Evolutionary conservation across 2,113 vertebrate genomes (phyloP).

Genomic region (Nothobranchius kuhntae): DNA sequence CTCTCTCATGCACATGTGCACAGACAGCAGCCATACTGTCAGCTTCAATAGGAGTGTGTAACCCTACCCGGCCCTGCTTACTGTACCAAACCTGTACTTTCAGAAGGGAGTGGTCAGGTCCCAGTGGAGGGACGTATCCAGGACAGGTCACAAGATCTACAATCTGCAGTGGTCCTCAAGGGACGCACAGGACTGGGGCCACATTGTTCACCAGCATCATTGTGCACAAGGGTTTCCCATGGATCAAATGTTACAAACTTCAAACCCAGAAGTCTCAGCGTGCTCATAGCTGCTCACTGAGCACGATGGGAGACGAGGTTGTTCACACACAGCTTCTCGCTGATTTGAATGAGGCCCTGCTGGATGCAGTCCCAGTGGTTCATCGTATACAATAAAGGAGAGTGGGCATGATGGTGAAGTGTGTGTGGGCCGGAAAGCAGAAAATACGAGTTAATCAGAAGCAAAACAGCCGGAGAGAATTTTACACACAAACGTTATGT

Average conservation of each 20-base stretch:
- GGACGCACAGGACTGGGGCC: slow-evolving; percentile 67
- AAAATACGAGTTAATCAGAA: slow-evolving; percentile 3
- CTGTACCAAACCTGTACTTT: slow-evolving; percentile 35
- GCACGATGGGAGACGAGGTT: slow-evolving; percentile 58
- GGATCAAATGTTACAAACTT: slow-evolving; percentile 73
- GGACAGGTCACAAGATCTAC: slow-evolving; percentile 73
- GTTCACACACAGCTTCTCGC: slow-evolving; percentile 57
- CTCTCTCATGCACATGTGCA: not conserved
- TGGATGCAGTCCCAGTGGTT: slow-evolving; percentile 36
- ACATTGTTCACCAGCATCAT: slow-evolving; percentile 68
- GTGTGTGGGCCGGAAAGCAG: not conserved
- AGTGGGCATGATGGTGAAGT: not conserved
- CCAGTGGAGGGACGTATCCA: slow-evolving; percentile 68
- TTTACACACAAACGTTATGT: slow-evolving; percentile 14
- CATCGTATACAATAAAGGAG: slow-evolving; percentile 6
- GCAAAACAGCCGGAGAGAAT: slow-evolving; percentile 13
- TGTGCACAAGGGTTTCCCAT: slow-evolving; percentile 76
- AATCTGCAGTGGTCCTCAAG: slow-evolving; percentile 66
- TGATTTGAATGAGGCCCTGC: slow-evolving; percentile 53
- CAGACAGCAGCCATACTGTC: not conserved
- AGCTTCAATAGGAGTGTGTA: slow-evolving; percentile 37
- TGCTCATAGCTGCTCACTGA: slow-evolving; percentile 61
- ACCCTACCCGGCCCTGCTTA: slow-evolving; percentile 31
- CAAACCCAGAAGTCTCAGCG: slow-evolving; percentile 70
- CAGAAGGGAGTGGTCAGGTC: slow-evolving; percentile 62